phyloP scores from a whole-genome alignment of 2,113 vertebrate species.

The Symphodus melops region DNA sequence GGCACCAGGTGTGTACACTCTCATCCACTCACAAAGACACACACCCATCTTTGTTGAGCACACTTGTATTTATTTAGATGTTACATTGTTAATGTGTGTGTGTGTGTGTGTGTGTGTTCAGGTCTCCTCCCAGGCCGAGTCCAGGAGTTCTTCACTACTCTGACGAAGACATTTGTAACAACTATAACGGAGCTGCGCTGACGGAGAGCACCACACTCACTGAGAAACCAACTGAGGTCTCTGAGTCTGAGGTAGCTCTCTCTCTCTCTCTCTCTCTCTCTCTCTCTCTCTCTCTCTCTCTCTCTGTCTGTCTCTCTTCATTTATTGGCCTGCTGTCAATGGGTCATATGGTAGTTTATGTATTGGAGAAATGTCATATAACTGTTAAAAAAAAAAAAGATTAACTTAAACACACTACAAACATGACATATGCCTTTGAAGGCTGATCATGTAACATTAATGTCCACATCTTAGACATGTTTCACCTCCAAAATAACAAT shows the following conservation, averaged over 20 bases:
- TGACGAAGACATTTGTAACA: slow-evolving; percentile 94
- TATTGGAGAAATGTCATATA: too few relatives aligned
- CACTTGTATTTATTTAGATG: not conserved
- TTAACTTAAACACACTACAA: too few relatives aligned
- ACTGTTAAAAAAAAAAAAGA: too few relatives aligned
- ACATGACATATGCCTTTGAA: too few relatives aligned
- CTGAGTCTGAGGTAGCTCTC: slow-evolving; percentile 90
- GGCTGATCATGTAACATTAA: too few relatives aligned
- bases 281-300: not conserved
- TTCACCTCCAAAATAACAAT: too few relatives aligned
- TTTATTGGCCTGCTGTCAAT: not conserved
- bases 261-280: not conserved
- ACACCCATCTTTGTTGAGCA: not conserved
- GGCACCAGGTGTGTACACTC: slow-evolving; percentile 86
- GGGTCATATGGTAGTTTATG: too few relatives aligned
- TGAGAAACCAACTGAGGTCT: slow-evolving; percentile 90
- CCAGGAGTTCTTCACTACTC: slow-evolving; percentile 95
- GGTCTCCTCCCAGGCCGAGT: slow-evolving; percentile 95
- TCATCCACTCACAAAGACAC: not conserved
- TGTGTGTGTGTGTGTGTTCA: slow-evolving; percentile 59
- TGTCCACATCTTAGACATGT: too few relatives aligned
- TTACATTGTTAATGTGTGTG: not conserved
- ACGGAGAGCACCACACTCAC: slow-evolving; percentile 88
- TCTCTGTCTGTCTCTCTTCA: not conserved
- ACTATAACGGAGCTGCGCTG: slow-evolving; percentile 91